Conservation (phyloP, 2,888 invertebrate genomes). For the Parapristionchus giblindavisi region DNA sequence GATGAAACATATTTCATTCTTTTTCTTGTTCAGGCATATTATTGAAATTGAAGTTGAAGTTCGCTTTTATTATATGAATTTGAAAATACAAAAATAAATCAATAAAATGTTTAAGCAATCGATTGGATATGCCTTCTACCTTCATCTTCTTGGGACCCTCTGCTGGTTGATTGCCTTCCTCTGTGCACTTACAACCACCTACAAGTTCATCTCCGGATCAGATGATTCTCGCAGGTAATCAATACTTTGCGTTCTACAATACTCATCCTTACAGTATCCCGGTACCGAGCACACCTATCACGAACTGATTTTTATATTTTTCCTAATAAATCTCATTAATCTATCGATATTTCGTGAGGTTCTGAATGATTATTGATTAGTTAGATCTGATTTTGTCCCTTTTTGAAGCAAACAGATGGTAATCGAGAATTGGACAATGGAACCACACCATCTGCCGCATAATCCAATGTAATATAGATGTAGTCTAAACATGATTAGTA, state of each 20-base stretch:
- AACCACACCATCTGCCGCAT: conserved; percentile 19
- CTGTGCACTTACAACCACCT: conserved; percentile 63
- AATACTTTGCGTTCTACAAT: background rate
- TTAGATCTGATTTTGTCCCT: no score
- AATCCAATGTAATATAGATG: conserved; percentile 17
- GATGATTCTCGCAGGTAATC: conserved; percentile 50
- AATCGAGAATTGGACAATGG: conserved; percentile 25
- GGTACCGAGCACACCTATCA: conserved; percentile 13
- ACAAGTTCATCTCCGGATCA: conserved; percentile 58
- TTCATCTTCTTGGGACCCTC: conserved; percentile 66
- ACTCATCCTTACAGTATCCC: background rate
- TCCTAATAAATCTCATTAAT: no score
- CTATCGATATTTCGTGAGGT: no score
- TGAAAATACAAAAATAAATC: no score
- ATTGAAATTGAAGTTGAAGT: no score
- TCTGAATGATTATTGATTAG: no score
- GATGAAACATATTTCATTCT: no score
- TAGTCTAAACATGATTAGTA: no score
- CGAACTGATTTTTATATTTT: no score
- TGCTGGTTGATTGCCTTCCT: conserved; percentile 64
- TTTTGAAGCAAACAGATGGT: conserved; percentile 9
- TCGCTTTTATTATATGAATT: no score
- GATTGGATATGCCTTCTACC: conserved; percentile 68
- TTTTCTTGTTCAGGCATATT: no score
- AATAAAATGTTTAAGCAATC: conserved; percentile 60